Evolutionary conservation across 1,140 invertebrate genomes (phyloP).

Genomic region (Trichogramma pretiosum): DNA sequence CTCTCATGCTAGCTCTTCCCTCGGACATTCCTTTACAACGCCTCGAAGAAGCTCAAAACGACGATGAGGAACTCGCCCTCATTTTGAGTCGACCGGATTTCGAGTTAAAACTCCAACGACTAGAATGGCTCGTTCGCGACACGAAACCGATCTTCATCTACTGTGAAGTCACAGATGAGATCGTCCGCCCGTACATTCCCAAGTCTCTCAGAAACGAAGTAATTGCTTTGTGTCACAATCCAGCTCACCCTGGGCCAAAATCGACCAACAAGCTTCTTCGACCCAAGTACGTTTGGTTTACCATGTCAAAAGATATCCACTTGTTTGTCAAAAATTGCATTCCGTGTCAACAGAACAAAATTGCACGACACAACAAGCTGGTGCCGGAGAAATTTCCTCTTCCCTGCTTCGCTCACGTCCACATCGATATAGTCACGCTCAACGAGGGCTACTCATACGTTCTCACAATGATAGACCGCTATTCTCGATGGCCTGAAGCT

Average conservation of each 20-base stretch:
- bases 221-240: background rate
- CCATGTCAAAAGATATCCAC: background rate
- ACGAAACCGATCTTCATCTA: background rate
- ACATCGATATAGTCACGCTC: too few species aligned
- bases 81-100: too few species aligned
- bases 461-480: background rate
- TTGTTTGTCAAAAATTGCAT: background rate
- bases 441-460: background rate
- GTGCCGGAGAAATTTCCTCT: background rate
- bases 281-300: background rate
- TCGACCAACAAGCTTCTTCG: background rate
- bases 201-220: background rate
- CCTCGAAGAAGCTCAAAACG: too few species aligned
- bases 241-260: background rate
- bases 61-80: too few species aligned
- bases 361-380: background rate
- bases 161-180: background rate
- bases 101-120: too few species aligned
- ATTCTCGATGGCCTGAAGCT: background rate
- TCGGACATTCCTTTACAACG: too few species aligned
- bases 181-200: background rate
- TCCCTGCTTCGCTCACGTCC: background rate
- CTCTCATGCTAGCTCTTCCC: too few species aligned
- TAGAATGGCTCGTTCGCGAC: too few species aligned
- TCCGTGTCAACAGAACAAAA: background rate